Conservation (phyloP, 2,888 invertebrate species). For the Torymus aiolomorphi region DNA sequence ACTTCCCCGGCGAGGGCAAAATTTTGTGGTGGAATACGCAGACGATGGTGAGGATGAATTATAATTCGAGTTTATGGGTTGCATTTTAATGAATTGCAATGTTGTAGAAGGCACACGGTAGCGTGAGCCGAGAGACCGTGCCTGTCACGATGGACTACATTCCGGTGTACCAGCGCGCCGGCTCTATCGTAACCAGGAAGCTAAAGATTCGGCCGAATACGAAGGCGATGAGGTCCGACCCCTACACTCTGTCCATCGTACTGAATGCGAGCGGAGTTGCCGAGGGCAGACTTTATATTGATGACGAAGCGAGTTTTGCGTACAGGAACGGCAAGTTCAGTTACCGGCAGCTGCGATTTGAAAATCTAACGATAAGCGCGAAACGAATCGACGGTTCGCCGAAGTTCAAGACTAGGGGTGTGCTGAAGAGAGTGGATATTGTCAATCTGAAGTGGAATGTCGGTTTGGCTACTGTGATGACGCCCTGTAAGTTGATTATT, state of each 20-base stretch:
- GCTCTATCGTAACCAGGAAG: conserved; percentile 92
- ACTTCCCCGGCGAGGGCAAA: conserved; percentile 85
- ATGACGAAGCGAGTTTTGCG: conserved; percentile 92
- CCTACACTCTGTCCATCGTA: conserved; percentile 86
- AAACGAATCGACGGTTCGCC: too few relatives aligned
- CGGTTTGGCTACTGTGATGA: too few relatives aligned
- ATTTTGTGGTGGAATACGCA: conserved; percentile 77
- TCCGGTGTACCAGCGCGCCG: conserved; percentile 95
- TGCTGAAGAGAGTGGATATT: too few relatives aligned
- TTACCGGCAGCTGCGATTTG: conserved; percentile 82
- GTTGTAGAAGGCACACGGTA: conserved; percentile 78
- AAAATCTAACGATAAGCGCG: conserved; percentile 81
- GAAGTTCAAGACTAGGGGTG: too few relatives aligned
- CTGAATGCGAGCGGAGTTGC: conserved; percentile 86
- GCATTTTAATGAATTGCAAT: not conserved
- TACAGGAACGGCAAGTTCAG: conserved; percentile 86
- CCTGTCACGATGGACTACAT: conserved; percentile 88
- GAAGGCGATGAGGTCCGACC: conserved; percentile 90
- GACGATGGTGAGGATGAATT: conserved; percentile 75
- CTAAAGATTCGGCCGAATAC: conserved; percentile 92
- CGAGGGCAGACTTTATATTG: conserved; percentile 89
- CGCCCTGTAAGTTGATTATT: too few relatives aligned
- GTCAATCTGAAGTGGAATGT: too few relatives aligned
- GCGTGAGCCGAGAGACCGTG: conserved; percentile 79
- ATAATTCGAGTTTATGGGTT: too few relatives aligned